phyloP scores from a whole-genome alignment of 35 echinoderm and acorn worm genomes.

The Strongylocentrotus purpuratus region DNA sequence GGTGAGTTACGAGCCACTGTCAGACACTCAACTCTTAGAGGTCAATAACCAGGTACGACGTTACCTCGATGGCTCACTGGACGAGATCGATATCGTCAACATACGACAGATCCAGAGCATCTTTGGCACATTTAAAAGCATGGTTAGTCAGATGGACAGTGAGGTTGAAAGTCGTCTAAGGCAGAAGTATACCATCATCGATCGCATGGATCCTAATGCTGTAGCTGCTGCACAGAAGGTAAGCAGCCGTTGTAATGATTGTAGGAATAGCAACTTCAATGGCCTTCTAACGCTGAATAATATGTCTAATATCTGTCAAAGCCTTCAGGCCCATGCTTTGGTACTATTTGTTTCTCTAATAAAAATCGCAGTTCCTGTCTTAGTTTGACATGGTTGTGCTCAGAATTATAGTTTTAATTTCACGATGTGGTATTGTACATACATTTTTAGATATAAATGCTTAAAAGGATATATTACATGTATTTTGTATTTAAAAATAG shows the following conservation, averaged over 20 bases:
- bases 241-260: neutral
- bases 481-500: too few species aligned
- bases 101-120: slow-evolving; percentile 85
- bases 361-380: neutral
- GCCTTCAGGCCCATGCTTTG: too few species aligned
- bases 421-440: too few species aligned
- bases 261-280: neutral
- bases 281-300: too few species aligned
- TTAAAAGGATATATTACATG: too few species aligned
- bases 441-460: too few species aligned
- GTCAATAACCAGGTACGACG: slow-evolving; percentile 82
- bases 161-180: slow-evolving; percentile 79
- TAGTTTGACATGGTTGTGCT: too few species aligned
- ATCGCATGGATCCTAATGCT: slow-evolving; percentile 82
- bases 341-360: too few species aligned
- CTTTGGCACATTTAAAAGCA: slow-evolving; percentile 78
- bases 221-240: slow-evolving; percentile 96
- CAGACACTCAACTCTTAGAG: slow-evolving; percentile 82
- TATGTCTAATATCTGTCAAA: too few species aligned
- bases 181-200: slow-evolving; percentile 87
- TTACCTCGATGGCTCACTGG: slow-evolving; percentile 84
- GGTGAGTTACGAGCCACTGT: slow-evolving; percentile 92
- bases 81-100: slow-evolving; percentile 93
- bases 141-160: slow-evolving; percentile 87
- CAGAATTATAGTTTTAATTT: too few species aligned